Evolutionary conservation across 1,140 invertebrate genomes (phyloP), one percentile per base, ranked within the genome.

Genomic region (Neotoxoptera formosana): DNA sequence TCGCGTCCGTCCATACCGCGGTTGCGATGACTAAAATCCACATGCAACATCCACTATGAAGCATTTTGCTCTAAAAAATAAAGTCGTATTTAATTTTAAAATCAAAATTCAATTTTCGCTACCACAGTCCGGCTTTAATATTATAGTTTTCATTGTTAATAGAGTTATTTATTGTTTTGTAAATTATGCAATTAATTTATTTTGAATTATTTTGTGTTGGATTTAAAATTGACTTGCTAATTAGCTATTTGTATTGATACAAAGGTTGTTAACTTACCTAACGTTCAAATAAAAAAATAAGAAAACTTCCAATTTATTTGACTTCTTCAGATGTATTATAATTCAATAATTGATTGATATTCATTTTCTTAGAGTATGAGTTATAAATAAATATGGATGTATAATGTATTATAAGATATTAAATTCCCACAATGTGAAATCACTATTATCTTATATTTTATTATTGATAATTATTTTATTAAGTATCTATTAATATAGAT

Each of bases 51-150:
- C 41, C 41, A 45, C 53, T 45, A 9, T 51, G 81, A 21, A 41
- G 81, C 91, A 93, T 93, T 93, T 93, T 36, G 7, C 4, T 36
- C 91, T 86, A 48, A 48, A 87, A 86, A 83, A 41, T 56, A 8
- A 25, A 56, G 23, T 56, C 7, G 1, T 25, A 67, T 17, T 25
- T 7, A 17, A n/a, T 9, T 14, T 67, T 67, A 67, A 30, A 30
- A 60, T 30, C 9, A 9, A 60, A n/a, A n/a, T 67, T 67, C 4
- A 41, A 67, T n/a, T 67, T 17, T 14, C 17, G 1, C 11, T 67
- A n/a, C 60, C 7, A n/a, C 6, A 17, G 60, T 67, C n/a, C 21
- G 60, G 14, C 30, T 67, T n/a, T 14, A 17, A 67, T 67, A n/a
- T 30, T 60, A 47, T 23, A 60, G 25, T 60, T 60, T 60, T 30